phyloP scores from a whole-genome alignment of 1,140 invertebrate species.

The Belonocnema kinseyi region DNA sequence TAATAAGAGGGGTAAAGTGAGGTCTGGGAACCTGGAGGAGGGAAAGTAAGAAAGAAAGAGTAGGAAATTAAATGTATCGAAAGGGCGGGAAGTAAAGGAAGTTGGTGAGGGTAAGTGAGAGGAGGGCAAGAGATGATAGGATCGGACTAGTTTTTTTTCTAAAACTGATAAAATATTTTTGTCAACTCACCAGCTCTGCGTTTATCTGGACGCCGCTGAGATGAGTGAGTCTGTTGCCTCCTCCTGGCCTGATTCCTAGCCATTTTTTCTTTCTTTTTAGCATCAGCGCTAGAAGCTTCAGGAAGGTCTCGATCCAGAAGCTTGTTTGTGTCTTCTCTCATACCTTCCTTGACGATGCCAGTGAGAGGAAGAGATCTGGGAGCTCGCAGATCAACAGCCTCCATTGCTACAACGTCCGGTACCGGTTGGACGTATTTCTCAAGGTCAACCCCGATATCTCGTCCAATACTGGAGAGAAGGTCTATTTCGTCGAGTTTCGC shows the following conservation, averaged over 20 bases:
- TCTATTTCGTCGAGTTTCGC: slow-evolving; percentile 73
- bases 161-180: neutral
- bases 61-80: no score
- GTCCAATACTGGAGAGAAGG: slow-evolving; percentile 69
- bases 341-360: slow-evolving; percentile 49
- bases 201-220: slow-evolving; percentile 64
- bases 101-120: no score
- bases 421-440: slow-evolving; percentile 71
- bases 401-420: slow-evolving; percentile 71
- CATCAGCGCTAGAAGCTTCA: slow-evolving; percentile 56
- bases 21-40: no score
- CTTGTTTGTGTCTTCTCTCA: slow-evolving; percentile 69
- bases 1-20: no score
- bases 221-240: slow-evolving; percentile 64
- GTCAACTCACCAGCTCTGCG: slow-evolving; percentile 60
- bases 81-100: no score
- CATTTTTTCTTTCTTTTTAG: slow-evolving; percentile 73
- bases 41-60: no score
- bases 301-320: slow-evolving; percentile 58
- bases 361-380: slow-evolving; percentile 33
- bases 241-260: slow-evolving; percentile 68
- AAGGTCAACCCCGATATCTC: slow-evolving; percentile 69
- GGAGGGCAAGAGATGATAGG: no score
- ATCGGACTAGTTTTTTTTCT: no score
- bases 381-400: slow-evolving; percentile 39